These are phyloP conservation scores for Alca torda DNA, from an alignment of 2,797 vertebrate species.

Conservation along the genomic window DNA sequence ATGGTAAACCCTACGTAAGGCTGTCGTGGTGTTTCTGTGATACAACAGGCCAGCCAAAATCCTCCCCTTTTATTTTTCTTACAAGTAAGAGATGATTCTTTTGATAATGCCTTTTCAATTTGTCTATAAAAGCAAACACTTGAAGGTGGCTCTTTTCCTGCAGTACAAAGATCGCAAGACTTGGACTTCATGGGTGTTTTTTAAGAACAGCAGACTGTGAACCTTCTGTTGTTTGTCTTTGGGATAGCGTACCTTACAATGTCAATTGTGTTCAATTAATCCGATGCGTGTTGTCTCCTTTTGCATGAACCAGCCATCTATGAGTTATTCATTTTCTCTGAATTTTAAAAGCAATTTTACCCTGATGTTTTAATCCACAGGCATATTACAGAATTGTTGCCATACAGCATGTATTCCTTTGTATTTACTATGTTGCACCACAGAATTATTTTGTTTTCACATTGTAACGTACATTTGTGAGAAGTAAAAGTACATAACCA, in stretches of 20 bases:
- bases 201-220: not conserved
- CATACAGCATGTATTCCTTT: not conserved
- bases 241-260: not conserved
- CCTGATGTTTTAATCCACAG: not conserved
- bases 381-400: not conserved
- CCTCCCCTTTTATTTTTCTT: not conserved
- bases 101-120: not conserved
- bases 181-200: not conserved
- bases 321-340: not conserved
- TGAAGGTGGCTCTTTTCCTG: not conserved
- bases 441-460: conserved; percentile 27
- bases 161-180: not conserved
- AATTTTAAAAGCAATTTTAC: not conserved
- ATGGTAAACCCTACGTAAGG: not conserved
- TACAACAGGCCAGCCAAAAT: not conserved
- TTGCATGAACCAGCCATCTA: not conserved
- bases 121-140: not conserved
- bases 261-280: not conserved
- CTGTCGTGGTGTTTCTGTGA: not conserved
- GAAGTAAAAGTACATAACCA: conserved; percentile 55
- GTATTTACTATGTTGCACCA: not conserved
- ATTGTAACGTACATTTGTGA: not conserved
- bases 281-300: not conserved
- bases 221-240: not conserved
- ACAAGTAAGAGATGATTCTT: not conserved